Base-by-base conservation (phyloP, 2,888 invertebrate species). In the Alloscopus bannaensis region DNA sequence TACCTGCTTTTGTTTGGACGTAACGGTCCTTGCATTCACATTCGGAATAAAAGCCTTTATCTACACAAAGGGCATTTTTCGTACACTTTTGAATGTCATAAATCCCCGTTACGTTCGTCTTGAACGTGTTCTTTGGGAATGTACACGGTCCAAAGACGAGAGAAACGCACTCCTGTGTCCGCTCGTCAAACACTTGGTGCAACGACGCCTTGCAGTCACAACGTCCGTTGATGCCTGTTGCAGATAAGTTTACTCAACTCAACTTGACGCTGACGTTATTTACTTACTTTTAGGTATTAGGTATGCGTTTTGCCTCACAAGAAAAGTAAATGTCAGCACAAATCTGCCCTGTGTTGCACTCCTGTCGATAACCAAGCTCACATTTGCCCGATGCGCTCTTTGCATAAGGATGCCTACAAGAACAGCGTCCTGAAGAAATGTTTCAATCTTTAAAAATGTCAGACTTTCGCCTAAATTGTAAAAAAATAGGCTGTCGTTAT, bases 111-210 rank as follows among this genome's bases (percentile, higher is more conserved):
- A 66, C 72, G 40, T 72, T 77, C 26, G 36, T 80, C 40, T 36
- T 80, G 13, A 31, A 20, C 16, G 71, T 71, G 16, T 75, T 52
- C 45, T 76, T 81, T 47, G 68, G 71, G 26, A 81, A 77, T 16
- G 77, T 80, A 26, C 84, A 84, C 1, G 84, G 84, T 18, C 84
- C 84, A 11, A 81, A 83, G 2, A 84, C 83, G 11, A 84, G 45
- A 11, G 72, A 72, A 8, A 84, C 60, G 22, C 84, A 84, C 69
- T 83, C 83, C 52, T 78, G 77, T 1, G 79, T 81, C 28, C 71
- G 40, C 28, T 80, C 71, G 50, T 84, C 83, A 62, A 83, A 84
- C 6, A 77, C 57, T 68, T 84, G 84, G 29, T 84, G 84, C 0
- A 84, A 65, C 0, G 84, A 83, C 29, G 82, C 66, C 40, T 82